Percentiles rank a stretch among this genome's conserved stretches.
Evolutionary conservation across 2,797 vertebrate species (phyloP).

Genomic region (Fistularia commersonii): DNA sequence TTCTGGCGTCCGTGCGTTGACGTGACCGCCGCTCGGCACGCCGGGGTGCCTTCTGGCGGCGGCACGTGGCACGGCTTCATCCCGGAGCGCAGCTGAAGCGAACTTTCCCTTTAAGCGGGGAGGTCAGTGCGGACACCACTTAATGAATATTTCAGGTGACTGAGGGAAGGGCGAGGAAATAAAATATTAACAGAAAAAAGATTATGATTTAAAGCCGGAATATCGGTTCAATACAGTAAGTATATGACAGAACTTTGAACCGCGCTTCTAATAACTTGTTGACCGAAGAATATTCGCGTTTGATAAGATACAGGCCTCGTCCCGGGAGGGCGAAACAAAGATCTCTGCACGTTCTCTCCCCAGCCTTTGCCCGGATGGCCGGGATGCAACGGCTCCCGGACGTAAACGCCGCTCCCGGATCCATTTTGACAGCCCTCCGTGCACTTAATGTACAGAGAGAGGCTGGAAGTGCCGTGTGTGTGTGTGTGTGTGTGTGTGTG

Average conservation of each 20-base stretch:
- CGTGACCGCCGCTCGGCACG: too few relatives aligned
- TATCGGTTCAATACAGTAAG: constrained; percentile 38
- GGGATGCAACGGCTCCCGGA: too few relatives aligned
- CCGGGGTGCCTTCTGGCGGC: neutral
- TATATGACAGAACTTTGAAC: constrained; percentile 66
- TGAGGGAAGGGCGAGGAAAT: constrained; percentile 48
- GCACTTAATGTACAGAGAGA: constrained; percentile 4
- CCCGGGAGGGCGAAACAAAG: neutral
- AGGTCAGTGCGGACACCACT: constrained; percentile 50
- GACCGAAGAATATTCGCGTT: constrained; percentile 34
- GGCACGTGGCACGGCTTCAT: too few relatives aligned
- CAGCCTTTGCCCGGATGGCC: too few relatives aligned
- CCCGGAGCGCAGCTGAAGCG: neutral
- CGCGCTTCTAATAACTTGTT: constrained; percentile 37
- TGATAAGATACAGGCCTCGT: constrained; percentile 62
- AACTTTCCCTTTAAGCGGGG: constrained; percentile 44
- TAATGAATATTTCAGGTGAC: constrained; percentile 38
- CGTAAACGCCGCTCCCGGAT: too few relatives aligned
- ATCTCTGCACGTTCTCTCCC: too few relatives aligned
- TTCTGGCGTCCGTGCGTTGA: too few relatives aligned
- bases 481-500: constrained; percentile 1
- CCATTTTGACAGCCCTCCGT: too few relatives aligned
- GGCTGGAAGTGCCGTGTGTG: neutral
- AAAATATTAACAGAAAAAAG: constrained; percentile 63
- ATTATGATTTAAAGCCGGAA: constrained; percentile 45